Evolutionary conservation across 2,888 invertebrate species (phyloP).

Genomic region (Hirtodrosophila histrioides): DNA sequence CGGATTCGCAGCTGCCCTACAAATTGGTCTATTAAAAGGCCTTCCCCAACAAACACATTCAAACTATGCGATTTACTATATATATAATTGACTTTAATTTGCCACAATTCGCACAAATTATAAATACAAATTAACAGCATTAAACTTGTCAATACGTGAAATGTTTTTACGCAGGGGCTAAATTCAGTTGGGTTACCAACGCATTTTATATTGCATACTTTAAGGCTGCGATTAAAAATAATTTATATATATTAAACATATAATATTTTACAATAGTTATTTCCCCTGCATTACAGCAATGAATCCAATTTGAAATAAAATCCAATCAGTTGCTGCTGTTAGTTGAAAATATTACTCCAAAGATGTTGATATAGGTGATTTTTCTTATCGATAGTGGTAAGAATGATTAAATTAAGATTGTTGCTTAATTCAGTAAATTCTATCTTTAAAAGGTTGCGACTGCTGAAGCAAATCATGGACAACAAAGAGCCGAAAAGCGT

Average conservation of each 20-base stretch:
- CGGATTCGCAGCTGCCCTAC: neutral
- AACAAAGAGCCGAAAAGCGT: too few species aligned
- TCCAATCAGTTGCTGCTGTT: too few species aligned
- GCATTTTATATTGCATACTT: constrained; percentile 22
- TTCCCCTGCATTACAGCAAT: too few species aligned
- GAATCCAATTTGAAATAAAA: too few species aligned
- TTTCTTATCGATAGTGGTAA: too few species aligned
- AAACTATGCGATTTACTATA: constrained; percentile 15
- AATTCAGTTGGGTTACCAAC: constrained; percentile 1
- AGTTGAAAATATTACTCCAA: too few species aligned
- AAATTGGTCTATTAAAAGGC: constrained; percentile 30
- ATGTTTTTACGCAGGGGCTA: neutral
- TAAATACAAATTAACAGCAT: constrained; percentile 2
- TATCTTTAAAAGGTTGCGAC: too few species aligned
- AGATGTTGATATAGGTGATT: too few species aligned
- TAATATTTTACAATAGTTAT: too few species aligned
- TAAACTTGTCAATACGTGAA: constrained; percentile 2
- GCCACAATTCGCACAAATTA: constrained; percentile 14
- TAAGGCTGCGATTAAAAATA: constrained; percentile 5
- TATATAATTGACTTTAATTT: constrained; percentile 32
- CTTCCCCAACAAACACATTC: constrained; percentile 19
- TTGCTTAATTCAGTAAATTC: too few species aligned
- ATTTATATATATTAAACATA: neutral
- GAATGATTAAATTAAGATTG: too few species aligned
- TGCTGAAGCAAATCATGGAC: too few species aligned